A percentile compares a stretch with the other conserved stretches of the same genome.
phyloP scores from a whole-genome alignment of 2,797 vertebrate species.

The Pseudochirops corinnae region DNA sequence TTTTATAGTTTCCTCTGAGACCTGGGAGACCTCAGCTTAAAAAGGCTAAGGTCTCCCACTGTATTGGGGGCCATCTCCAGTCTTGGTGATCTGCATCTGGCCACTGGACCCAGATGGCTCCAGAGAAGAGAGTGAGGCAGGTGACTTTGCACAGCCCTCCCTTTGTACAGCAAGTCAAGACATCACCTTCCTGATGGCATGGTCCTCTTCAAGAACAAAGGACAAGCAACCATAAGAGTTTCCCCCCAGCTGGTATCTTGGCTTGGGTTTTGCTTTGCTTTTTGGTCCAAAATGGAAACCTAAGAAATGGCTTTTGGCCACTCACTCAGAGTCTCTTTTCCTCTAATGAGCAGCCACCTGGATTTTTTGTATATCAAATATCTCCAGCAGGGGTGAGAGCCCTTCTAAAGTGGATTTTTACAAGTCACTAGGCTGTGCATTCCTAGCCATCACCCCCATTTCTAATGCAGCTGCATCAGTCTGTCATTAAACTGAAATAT shows the following conservation, averaged over 20 bases:
- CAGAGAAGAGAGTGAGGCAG: too few species aligned
- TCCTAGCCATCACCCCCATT: not conserved
- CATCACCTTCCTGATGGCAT: not conserved
- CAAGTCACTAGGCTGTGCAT: not conserved
- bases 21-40: not conserved
- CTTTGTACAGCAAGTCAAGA: not conserved
- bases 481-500: slow-evolving; percentile 8
- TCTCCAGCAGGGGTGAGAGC: slow-evolving; percentile 6
- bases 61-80: not conserved
- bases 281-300: slow-evolving; percentile 19
- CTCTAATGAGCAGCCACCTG: not conserved
- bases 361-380: not conserved
- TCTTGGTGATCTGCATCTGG: not conserved
- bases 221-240: not conserved
- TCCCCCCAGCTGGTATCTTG: not conserved
- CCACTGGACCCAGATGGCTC: not conserved
- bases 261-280: slow-evolving; percentile 7
- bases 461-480: not conserved
- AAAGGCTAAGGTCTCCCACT: not conserved
- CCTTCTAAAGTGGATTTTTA: slow-evolving; percentile 29
- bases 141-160: not conserved
- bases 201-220: not conserved
- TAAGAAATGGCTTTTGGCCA: not conserved
- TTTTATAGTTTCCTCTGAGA: not conserved
- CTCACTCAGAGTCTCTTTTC: not conserved